Base-by-base conservation (phyloP, 2,113 vertebrate genomes). In the Porphyrio hochstetteri region DNA sequence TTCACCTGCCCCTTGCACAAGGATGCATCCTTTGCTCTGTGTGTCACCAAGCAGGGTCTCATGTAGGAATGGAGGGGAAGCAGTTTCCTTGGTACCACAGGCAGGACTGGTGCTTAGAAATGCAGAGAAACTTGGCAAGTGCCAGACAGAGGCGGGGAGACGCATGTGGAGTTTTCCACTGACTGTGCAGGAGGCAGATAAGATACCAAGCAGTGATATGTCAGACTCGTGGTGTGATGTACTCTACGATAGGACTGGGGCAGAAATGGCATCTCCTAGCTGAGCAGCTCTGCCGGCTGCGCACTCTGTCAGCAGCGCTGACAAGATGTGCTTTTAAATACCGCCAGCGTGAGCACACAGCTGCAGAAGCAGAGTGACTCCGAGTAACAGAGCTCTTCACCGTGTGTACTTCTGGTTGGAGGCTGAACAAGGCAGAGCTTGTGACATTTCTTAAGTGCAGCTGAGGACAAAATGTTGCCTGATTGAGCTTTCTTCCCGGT, bases 1-100 rank as follows among this genome's bases (percentile, higher is more conserved):
- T 69, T 78, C 44, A 65, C 48, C 57, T 50, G 25, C 17, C n/a
- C 10, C 53, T 50, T 48, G 65, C 59, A n/a, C 16, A 25, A 21
- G 12, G 65, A 17, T 68, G 52, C 28, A 3, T 74, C 78, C 56
- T 48, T 74, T 64, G 46, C 23, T 81, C 61, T 31, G 10, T 76
- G 35, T 76, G 65, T 72, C 20, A 40, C 65, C 19, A 40, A 46
- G 74, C 0, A 0, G 33, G 40, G 27, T 65, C 40, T 84, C 88
- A 17, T 0, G 2, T 59, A 55, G 64, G 36, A 92, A 20, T 56
- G 25, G 31, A 23, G 46, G 21, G 38, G 56, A 61, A 57, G 13
- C 0, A 0, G 9, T 89, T 91, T 76, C 75, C 50, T 76, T 59
- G 53, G n/a, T 52, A 27, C 61, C 1, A 0, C 0, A 0, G 64